phyloP scores from a whole-genome alignment of 2,113 vertebrate genomes.

The Stegostoma tigrinum region DNA sequence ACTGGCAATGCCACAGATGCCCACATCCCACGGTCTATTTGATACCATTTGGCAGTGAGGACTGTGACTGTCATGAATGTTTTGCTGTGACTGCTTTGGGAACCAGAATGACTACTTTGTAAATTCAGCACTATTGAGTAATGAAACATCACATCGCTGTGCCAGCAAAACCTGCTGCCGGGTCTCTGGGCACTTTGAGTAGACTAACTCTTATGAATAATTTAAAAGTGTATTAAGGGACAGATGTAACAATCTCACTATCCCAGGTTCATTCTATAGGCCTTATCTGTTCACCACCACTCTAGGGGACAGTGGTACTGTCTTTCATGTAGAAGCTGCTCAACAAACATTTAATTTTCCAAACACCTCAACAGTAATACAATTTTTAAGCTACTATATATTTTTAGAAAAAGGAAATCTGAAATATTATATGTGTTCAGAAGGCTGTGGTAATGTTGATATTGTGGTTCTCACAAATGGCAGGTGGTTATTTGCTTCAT shows the following conservation, averaged over 20 bases:
- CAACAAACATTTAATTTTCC: neutral
- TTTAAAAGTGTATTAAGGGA: conserved; percentile 24
- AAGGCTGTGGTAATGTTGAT: neutral
- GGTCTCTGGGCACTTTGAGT: neutral
- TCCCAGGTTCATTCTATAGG: neutral
- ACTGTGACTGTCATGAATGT: neutral
- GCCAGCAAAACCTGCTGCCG: neutral
- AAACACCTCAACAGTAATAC: neutral
- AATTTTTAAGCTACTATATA: neutral
- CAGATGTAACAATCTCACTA: conserved; percentile 3
- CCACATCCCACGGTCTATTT: neutral
- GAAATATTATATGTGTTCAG: neutral
- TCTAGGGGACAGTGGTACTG: neutral
- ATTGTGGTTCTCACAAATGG: neutral
- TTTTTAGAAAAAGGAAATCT: neutral
- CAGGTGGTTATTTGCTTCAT: neutral
- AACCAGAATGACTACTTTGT: neutral
- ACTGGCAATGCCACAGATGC: too few relatives aligned
- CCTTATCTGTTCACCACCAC: neutral
- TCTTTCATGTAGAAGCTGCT: neutral
- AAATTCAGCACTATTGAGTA: neutral
- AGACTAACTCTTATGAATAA: neutral
- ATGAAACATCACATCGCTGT: neutral
- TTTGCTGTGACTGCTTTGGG: neutral
- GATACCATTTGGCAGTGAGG: neutral